These are phyloP conservation scores for Monochamus alternatus DNA, from an alignment of 2,888 invertebrate genomes.

Conservation along the genomic window DNA sequence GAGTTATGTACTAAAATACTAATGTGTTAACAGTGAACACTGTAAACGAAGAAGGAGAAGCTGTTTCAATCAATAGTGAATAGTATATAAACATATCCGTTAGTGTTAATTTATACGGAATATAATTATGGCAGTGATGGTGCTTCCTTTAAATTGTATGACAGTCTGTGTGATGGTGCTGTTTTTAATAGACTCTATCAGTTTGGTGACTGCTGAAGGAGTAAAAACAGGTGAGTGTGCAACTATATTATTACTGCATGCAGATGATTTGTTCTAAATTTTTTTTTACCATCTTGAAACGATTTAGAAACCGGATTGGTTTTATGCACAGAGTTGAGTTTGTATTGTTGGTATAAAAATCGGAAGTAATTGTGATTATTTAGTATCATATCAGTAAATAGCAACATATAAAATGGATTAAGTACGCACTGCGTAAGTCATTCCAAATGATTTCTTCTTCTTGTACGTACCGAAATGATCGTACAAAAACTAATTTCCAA, in stretches of 20 bases:
- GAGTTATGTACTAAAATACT: slow-evolving; percentile 14
- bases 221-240: slow-evolving; percentile 18
- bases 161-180: slow-evolving; percentile 43
- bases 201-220: background rate
- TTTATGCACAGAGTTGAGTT: too few species aligned
- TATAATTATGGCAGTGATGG: slow-evolving; percentile 40
- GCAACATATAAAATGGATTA: too few species aligned
- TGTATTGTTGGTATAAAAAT: too few species aligned
- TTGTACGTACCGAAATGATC: too few species aligned
- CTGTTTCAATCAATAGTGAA: background rate
- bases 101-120: slow-evolving; percentile 8
- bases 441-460: too few species aligned
- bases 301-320: too few species aligned
- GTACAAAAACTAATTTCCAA: too few species aligned
- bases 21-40: slow-evolving; percentile 10
- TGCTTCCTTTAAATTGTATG: slow-evolving; percentile 43
- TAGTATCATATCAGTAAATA: too few species aligned
- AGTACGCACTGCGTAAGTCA: too few species aligned
- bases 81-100: background rate
- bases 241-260: background rate
- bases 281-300: too few species aligned
- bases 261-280: background rate
- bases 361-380: too few species aligned
- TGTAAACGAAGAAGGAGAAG: background rate
- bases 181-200: slow-evolving; percentile 35